Evolutionary conservation across 2,888 invertebrate species (phyloP), one percentile per base, ranked within the genome.

Genomic region (Chymomyza fuscimana): DNA sequence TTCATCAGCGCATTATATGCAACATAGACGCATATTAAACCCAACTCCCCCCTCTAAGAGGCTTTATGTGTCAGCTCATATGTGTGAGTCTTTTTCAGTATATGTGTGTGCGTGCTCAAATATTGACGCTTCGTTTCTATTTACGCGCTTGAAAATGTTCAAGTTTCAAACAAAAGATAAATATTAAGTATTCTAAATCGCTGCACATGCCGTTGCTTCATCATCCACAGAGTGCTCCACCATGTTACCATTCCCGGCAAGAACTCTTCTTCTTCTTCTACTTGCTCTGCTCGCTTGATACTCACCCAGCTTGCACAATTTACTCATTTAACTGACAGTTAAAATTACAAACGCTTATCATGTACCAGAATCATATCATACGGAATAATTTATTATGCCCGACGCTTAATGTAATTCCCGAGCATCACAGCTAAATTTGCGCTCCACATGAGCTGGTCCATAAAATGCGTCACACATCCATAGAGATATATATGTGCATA

Each of bases 271-370:
- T 9, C 10, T 65, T 58, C 32, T 40, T 52, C 1, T 7, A 6
- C 66, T n/a, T 29, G 2, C 60, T 50, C 58, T 7, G 5, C 7
- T 6, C 32, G 4, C 32, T 32, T 32, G 32, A 3, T 32, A 32
- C 32, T 32, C 36, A 25, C n/a, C 54, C 65, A 54, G 58, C 22
- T 52, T 67, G 40, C 56, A 67, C 36, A 29, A 62, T 19, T 82
- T 77, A 86, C 86, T 82, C 85, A 86, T 82, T 86, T 86, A 86
- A 86, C 85, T 86, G 85, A 86, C 85, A 86, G 85, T 86, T 86
- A 86, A 86, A 86, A 86, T 86, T 86, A 86, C 86, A 85, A 86
- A 86, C 85, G 85, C 85, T 86, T 86, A 86, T 86, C 85, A 86
- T 86, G 85, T 86, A 86, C 81, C 81, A 86, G 85, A 86, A 86